Base-by-base conservation (phyloP, 2,888 invertebrate genomes). In the Apotomis turbidana region DNA sequence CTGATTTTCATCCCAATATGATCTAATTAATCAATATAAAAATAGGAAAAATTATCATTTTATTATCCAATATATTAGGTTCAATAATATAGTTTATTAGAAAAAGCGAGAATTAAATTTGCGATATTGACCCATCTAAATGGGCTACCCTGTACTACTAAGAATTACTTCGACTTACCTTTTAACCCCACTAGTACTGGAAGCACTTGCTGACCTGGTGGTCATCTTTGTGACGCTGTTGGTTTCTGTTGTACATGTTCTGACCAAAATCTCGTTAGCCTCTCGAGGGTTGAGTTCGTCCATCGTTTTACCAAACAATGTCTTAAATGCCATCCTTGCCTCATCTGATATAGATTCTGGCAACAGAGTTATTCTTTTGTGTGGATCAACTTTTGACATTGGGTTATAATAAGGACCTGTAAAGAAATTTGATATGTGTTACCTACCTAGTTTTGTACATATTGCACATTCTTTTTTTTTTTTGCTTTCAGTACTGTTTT, bases 211-310 rank as follows among this genome's bases (percentile, higher is more conserved):
- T 54, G 89, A 90, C 82, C 93, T 89, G 4, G 93, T 93, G 58
- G 87, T 82, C 84, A 92, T 90, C 83, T 89, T 93, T 61, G 88
- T 77, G 57, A 86, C 85, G 84, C 84, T 90, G 80, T 86, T 91
- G 70, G 81, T 87, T 80, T 95, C 95, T 85, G 94, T 94, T 9
- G 96, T 95, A 77, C 96, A 96, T 38, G 97, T 96, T 79, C 96
- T 95, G 4, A 97, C 95, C 75, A 98, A 91, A 76, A 98, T 96
- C 78, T 97, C 96, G 87, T 97, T 97, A 0, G 97, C 97, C 90
- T 97, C 97, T 76, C 95, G 94, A 44, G 95, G 89, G 74, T 93
- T 95, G 63, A 98, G 91, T 85, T 97, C 97, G 79, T 96, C 96
- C 79, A 96, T 89, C 27, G 95, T 90, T 81, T 91, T 92, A 57